Evolutionary conservation across 2,888 invertebrate genomes (phyloP), one percentile per base, ranked within the genome.

Genomic region (Drosophila paucipuncta): DNA sequence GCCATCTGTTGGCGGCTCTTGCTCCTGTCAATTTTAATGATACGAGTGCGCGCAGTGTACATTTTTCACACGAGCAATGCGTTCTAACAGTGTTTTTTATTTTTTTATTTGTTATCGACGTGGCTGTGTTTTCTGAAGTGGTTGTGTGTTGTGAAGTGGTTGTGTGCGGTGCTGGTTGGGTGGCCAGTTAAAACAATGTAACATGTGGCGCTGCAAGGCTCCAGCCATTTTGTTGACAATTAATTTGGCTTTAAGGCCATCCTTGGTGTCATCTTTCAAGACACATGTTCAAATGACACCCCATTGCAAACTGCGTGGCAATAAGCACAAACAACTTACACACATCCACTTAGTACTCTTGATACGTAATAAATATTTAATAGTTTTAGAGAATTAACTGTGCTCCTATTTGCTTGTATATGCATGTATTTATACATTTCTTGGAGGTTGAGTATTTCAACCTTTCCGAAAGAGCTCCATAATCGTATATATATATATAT

Each of bases 11-110:
- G 72, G 68, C 78, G 64, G 80, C 68, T 50, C 68, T 73, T 75
- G 84, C 73, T 55, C 61, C 85, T 89, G 87, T 85, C 85, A 89
- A 63, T 85, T 86, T 89, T 84, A 85, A 89, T 85, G 85, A 80
- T 80, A 79, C 84, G 71, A 59, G 13, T 73, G 73, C 76, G 69
- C 60, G 13, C 52, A 50, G 55, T 67, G 54, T 69, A 63, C 59
- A 80, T 69, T 79, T 73, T 59, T 57, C 73, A 63, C 68, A 81
- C 31, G 3, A 25, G 30, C 59, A 11, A 35, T 50, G 54, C 25
- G 25, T 39, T 55, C 25, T 11, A 61, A 11, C 37, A 39, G 39
- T 7, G 25, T 30, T 47, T n/a, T 37, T 37, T 30, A 16, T 54
- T 18, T 30, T 18, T 22, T 22, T 54, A 25, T 22, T 47, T 57